Base-by-base conservation (phyloP, 2,113 vertebrate species). In the Colinus virginianus region DNA sequence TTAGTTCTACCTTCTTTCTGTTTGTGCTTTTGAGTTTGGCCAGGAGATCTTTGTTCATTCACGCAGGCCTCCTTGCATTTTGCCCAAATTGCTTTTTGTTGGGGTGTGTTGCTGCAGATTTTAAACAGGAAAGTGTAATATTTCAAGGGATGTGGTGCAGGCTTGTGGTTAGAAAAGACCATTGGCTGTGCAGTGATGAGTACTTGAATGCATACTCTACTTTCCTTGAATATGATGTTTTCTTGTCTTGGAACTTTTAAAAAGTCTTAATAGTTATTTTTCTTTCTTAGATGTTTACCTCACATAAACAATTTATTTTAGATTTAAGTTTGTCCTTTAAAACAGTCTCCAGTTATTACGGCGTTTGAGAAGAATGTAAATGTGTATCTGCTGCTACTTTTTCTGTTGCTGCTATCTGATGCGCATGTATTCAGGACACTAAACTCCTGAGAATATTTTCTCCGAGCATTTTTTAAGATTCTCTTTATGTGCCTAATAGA, bases 121-220 rank as follows among this genome's bases (percentile, higher is more conserved):
- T 40, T 63, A 26, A 71, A 67, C 32, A 72, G 40, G 80, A 64
- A 53, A 59, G 12, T 8, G 3, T 32, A 15, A 1, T 34, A 32
- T 55, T 23, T 53, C 6, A 25, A 49, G 26, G 15, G 30, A 18
- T 43, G 18, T 40, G 6, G 19, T 45, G 8, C 22, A 22, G 62
- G 19, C 17, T 38, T 36, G 14, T 25, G 32, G 48, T 62, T 43
- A 51, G 68, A 75, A 36, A 19, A 55, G 21, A 38, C 18, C 7
- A 16, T 4, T 68, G 18, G 4, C 42, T 56, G 5, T 45, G 34
- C 6, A 48, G 21, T 48, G 80, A 2, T 0, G 7, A 28, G 34
- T 7, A 18, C 43, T 49, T 3, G 16, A 49, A 25, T 28, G 18
- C 3, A 3, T 53, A 40, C 67, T 32, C 63, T 67, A 38, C 1